These are phyloP conservation scores for Drosophila nigrodunni DNA, from an alignment of 1,140 invertebrate genomes.

Conservation along the genomic window DNA sequence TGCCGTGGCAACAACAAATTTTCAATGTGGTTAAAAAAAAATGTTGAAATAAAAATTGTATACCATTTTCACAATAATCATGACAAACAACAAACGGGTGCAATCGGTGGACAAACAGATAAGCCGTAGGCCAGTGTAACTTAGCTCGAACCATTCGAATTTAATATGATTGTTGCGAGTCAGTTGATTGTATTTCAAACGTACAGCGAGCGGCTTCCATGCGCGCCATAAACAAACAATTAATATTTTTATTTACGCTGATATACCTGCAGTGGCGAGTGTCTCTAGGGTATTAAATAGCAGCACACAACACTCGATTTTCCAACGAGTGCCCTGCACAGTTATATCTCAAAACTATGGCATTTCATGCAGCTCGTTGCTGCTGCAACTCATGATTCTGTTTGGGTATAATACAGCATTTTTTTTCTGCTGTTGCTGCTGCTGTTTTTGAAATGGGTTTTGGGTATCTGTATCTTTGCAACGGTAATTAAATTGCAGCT, in stretches of 20 bases:
- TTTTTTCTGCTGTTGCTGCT: neutral
- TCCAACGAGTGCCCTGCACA: conserved; percentile 16
- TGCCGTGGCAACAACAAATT: conserved; percentile 15
- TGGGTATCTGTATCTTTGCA: conserved; percentile 54
- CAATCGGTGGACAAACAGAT: conserved; percentile 15
- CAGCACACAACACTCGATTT: conserved; percentile 19
- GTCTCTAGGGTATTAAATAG: conserved; percentile 10
- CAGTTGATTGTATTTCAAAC: too few relatives aligned
- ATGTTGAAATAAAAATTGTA: conserved; percentile 35
- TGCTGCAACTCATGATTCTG: conserved; percentile 7
- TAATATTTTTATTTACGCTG: too few relatives aligned
- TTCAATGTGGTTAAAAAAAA: neutral
- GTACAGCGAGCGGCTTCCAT: too few relatives aligned
- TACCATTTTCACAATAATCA: conserved; percentile 73
- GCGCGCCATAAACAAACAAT: too few relatives aligned
- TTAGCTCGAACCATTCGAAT: neutral
- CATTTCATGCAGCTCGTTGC: conserved; percentile 3
- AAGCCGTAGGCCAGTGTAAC: conserved; percentile 4
- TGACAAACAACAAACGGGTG: conserved; percentile 23
- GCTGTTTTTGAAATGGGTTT: conserved; percentile 5
- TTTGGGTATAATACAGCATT: neutral
- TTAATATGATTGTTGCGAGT: neutral
- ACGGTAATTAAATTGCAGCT: conserved; percentile 78
- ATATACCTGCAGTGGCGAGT: neutral
- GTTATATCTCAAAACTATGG: conserved; percentile 43